These are phyloP conservation scores for Hycleus phaleratus DNA, from an alignment of 1,140 invertebrate genomes.

Conservation along the genomic window DNA sequence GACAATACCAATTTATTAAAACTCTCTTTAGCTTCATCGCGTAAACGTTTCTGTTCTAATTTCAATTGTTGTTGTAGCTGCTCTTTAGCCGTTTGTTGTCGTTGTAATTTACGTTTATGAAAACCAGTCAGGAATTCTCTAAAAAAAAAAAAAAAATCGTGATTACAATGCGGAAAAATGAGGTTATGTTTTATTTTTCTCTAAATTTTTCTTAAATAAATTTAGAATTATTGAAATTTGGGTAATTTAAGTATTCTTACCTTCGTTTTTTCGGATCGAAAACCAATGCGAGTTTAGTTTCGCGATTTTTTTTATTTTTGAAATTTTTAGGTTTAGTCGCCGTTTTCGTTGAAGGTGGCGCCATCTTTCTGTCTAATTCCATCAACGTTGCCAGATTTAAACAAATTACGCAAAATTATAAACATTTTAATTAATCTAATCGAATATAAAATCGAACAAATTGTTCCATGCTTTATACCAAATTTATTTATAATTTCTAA, in stretches of 20 bases:
- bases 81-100: conserved; percentile 61
- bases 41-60: conserved; percentile 65
- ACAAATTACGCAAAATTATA: too few species aligned
- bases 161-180: neutral
- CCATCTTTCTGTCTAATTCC: too few species aligned
- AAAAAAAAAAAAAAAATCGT: conserved; percentile 8
- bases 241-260: conserved; percentile 35
- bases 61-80: conserved; percentile 60
- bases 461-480: too few species aligned
- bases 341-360: too few species aligned
- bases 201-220: neutral
- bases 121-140: conserved; percentile 71
- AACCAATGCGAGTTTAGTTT: conserved; percentile 49
- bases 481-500: too few species aligned
- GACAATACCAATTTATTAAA: conserved; percentile 58
- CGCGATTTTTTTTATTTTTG: conserved; percentile 32
- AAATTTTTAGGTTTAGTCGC: neutral
- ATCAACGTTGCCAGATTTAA: too few species aligned
- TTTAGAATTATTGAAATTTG: too few species aligned
- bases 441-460: too few species aligned
- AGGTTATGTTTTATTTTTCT: conserved; percentile 14
- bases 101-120: conserved; percentile 64
- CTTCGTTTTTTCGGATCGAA: conserved; percentile 54
- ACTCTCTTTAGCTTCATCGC: conserved; percentile 59
- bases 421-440: too few species aligned